These are phyloP conservation scores for Apus apus DNA, from an alignment of 2,113 vertebrate species.

Conservation along the genomic window DNA sequence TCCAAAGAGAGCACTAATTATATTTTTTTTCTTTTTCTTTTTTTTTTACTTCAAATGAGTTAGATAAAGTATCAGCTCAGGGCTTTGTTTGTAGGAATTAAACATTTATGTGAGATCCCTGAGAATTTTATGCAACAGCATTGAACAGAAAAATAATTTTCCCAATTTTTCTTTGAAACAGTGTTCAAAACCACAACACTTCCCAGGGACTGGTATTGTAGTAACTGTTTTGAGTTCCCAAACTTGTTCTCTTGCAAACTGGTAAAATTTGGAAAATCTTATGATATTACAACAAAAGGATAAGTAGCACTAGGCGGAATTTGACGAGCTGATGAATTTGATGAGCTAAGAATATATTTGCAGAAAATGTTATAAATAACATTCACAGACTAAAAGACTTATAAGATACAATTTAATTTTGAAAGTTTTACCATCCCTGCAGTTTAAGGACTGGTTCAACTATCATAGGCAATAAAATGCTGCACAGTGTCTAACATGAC, in stretches of 20 bases:
- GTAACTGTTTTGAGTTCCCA: not conserved
- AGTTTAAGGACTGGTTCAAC: not conserved
- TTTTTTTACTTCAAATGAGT: not conserved
- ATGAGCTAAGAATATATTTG: not conserved
- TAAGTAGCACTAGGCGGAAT: not conserved
- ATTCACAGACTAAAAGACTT: not conserved
- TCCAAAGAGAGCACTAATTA: slow-evolving; percentile 17
- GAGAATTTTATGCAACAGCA: slow-evolving; percentile 1
- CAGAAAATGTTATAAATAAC: not conserved
- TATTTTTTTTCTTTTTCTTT: not conserved
- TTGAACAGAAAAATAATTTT: slow-evolving; percentile 15
- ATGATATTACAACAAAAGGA: not conserved
- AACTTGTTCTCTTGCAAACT: not conserved
- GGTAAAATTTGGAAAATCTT: not conserved
- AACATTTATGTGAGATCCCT: not conserved
- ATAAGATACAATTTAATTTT: not conserved
- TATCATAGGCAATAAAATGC: not conserved
- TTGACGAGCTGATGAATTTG: not conserved
- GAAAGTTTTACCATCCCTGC: not conserved
- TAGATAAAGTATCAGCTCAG: not conserved
- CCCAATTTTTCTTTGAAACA: not conserved
- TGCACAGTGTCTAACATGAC: not conserved
- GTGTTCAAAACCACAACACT: not conserved
- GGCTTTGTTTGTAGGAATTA: slow-evolving; percentile 3
- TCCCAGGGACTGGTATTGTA: not conserved